phyloP scores from a whole-genome alignment of 1,140 invertebrate species.

The Brachionus rotundiformis region DNA sequence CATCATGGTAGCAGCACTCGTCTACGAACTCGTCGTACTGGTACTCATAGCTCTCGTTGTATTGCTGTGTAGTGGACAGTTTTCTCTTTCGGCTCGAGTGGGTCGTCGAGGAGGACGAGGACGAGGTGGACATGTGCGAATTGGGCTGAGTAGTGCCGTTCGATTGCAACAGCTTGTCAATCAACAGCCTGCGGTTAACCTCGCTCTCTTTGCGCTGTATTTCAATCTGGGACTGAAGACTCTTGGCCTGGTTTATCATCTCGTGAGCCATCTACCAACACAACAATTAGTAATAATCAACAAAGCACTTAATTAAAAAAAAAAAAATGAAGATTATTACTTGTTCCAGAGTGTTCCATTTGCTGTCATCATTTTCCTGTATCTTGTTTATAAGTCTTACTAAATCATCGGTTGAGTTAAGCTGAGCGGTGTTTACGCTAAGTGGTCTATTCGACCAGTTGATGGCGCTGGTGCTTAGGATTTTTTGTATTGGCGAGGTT shows the following conservation, averaged over 20 bases:
- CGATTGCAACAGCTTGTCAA: constrained; percentile 11
- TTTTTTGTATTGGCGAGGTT: neutral
- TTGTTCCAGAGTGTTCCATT: constrained; percentile 5
- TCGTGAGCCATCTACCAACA: neutral
- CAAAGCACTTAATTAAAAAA: neutral
- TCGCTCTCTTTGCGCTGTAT: constrained; percentile 24
- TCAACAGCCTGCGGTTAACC: neutral
- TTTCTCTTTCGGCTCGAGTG: constrained; percentile 16
- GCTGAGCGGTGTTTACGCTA: neutral
- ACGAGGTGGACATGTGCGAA: neutral
- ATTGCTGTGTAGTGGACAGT: neutral
- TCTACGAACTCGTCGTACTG: neutral
- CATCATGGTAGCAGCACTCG: neutral
- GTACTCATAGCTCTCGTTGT: neutral
- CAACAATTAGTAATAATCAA: too few relatives aligned
- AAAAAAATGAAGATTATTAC: neutral
- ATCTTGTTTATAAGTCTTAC: constrained; percentile 25
- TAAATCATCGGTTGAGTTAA: constrained; percentile 27
- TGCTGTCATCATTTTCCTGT: constrained; percentile 30
- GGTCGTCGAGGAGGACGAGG: neutral
- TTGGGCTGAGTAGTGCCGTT: neutral
- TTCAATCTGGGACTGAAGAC: constrained; percentile 28
- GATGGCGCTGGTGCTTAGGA: neutral
- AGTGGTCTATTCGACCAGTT: neutral
- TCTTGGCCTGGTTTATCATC: constrained; percentile 32